Conservation (phyloP, 2,797 vertebrate genomes). For the Sebastolobus alascanus region DNA sequence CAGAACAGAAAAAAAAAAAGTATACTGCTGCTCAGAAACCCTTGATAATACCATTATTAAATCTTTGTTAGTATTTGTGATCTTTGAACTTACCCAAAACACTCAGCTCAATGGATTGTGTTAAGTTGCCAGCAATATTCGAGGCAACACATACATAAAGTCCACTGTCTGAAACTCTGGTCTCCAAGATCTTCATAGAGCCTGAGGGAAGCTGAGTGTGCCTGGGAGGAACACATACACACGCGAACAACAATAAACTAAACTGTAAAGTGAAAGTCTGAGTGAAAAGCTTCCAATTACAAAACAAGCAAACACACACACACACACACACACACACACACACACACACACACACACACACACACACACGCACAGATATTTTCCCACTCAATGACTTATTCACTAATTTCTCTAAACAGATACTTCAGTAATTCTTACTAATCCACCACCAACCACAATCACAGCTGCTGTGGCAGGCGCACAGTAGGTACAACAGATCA, state of each 20-base stretch:
- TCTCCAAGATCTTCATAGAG: conserved; percentile 92
- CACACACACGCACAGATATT: background rate
- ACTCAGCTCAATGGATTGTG: conserved; percentile 88
- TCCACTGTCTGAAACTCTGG: conserved; percentile 91
- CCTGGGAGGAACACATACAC: conserved; percentile 80
- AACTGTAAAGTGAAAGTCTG: conserved; percentile 1
- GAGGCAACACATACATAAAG: conserved; percentile 94
- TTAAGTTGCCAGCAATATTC: conserved; percentile 97
- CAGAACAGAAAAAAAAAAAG: background rate
- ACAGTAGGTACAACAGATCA: conserved; percentile 66
- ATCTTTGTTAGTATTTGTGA: background rate
- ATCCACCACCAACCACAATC: conserved; percentile 71
- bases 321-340: background rate
- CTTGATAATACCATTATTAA: background rate
- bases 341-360: background rate
- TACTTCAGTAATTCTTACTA: conserved; percentile 46
- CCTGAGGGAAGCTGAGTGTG: conserved; percentile 93
- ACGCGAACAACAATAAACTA: conserved; percentile 11
- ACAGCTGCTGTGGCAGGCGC: conserved; percentile 43
- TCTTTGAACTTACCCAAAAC: conserved; percentile 88
- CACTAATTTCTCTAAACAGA: conserved; percentile 44
- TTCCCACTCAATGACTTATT: conserved; percentile 38
- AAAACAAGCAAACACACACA: conserved; percentile 5
- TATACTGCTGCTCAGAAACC: background rate
- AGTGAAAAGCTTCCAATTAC: background rate